phyloP scores from a whole-genome alignment of 2,797 vertebrate species.

The Protosalanx chinensis region DNA sequence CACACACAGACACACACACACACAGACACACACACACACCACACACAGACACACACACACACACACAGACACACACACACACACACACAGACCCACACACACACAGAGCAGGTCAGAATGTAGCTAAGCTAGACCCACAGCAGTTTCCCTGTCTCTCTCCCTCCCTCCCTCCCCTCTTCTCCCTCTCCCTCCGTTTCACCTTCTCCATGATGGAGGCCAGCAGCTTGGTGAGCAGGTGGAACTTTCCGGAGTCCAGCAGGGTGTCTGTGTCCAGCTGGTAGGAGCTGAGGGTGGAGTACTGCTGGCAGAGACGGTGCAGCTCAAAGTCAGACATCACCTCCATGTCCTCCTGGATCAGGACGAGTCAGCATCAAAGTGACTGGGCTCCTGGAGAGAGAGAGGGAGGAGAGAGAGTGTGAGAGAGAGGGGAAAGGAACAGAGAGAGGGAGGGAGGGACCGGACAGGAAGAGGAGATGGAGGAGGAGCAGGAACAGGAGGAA shows the following conservation, averaged over 20 bases:
- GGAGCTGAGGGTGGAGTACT: slow-evolving; percentile 78
- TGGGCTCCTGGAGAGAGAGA: slow-evolving; percentile 79
- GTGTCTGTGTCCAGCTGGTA: slow-evolving; percentile 81
- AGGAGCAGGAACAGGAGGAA: background rate
- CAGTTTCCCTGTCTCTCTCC: background rate
- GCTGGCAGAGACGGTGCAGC: slow-evolving; percentile 87
- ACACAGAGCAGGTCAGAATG: background rate
- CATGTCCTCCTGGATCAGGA: slow-evolving; percentile 97
- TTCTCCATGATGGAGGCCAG: slow-evolving; percentile 82
- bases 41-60: background rate
- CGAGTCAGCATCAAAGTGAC: slow-evolving; percentile 86
- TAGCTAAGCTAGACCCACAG: too few relatives aligned
- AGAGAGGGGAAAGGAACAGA: background rate
- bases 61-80: background rate
- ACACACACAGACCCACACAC: background rate
- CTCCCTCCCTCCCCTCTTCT: background rate
- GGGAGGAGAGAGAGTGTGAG: background rate
- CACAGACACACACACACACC: background rate
- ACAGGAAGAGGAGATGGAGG: background rate
- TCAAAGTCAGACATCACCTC: slow-evolving; percentile 98
- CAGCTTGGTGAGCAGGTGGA: slow-evolving; percentile 76
- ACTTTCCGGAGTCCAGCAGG: slow-evolving; percentile 94
- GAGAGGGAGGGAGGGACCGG: slow-evolving; percentile 18
- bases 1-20: background rate
- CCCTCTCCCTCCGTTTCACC: slow-evolving; percentile 58